Evolutionary conservation across 2,113 vertebrate genomes (phyloP).

Genomic region (Daubentonia madagascariensis): DNA sequence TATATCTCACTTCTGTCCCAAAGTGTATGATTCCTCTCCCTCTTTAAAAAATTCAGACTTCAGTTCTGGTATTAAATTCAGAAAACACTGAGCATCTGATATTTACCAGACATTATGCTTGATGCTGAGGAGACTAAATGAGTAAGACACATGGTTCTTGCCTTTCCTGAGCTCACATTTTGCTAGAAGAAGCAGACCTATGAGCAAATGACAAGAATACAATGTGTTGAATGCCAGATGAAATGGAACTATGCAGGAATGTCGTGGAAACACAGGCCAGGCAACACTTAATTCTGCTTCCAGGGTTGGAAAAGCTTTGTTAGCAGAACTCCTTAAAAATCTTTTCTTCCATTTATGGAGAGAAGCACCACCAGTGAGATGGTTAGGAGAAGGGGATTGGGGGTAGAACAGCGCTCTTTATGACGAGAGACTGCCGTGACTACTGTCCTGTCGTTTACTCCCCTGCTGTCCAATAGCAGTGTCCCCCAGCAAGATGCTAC

Average conservation of each 20-base stretch:
- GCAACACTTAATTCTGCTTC: neutral
- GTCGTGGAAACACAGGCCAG: neutral
- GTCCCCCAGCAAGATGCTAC: neutral
- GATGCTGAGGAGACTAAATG: neutral
- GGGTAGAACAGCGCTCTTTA: rapidly evolving
- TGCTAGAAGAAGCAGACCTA: neutral
- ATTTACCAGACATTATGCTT: too few relatives aligned
- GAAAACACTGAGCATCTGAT: neutral
- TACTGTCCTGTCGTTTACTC: neutral
- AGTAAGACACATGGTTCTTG: rapidly evolving
- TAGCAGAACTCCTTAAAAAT: neutral
- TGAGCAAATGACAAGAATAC: neutral
- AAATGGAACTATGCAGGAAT: neutral
- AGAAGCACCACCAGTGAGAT: neutral
- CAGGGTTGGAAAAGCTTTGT: neutral
- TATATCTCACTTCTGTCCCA: neutral
- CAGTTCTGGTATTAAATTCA: neutral
- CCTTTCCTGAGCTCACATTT: neutral
- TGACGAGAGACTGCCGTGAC: neutral
- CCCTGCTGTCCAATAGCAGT: neutral
- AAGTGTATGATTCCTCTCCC: neutral
- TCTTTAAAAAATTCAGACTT: neutral
- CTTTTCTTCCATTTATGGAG: neutral
- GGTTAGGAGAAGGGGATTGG: neutral
- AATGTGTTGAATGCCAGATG: rapidly evolving